A percentile compares a stretch with the other conserved stretches of the same genome.
phyloP scores from a whole-genome alignment of 1,140 invertebrate species.

The Gryon sp. region DNA sequence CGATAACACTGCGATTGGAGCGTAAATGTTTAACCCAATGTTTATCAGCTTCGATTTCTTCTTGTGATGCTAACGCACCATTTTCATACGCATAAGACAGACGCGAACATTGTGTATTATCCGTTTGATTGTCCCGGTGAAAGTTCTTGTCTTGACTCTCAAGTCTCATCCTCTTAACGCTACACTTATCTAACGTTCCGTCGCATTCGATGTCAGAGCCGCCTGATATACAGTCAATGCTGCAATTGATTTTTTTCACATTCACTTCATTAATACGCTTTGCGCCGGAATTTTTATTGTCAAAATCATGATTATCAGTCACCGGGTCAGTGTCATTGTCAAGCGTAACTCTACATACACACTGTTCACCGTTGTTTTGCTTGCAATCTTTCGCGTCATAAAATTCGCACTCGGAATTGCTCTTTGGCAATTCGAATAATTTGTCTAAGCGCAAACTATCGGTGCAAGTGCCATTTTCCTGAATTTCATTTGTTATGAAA shows the following conservation, averaged over 20 bases:
- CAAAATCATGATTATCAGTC: slow-evolving; percentile 77
- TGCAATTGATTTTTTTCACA: slow-evolving; percentile 70
- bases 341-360: background rate
- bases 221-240: slow-evolving; percentile 67
- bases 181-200: slow-evolving; percentile 73
- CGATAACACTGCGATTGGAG: slow-evolving; percentile 83
- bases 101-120: slow-evolving; percentile 64
- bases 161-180: slow-evolving; percentile 78
- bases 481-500: slow-evolving; percentile 73
- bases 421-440: slow-evolving; percentile 66
- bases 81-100: slow-evolving; percentile 68
- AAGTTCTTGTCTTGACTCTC: slow-evolving; percentile 79
- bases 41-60: slow-evolving; percentile 81
- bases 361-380: slow-evolving; percentile 84
- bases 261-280: slow-evolving; percentile 80
- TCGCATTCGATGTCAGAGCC: slow-evolving; percentile 73
- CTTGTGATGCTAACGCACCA: slow-evolving; percentile 70
- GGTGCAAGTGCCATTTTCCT: slow-evolving; percentile 56
- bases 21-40: slow-evolving; percentile 83
- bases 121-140: slow-evolving; percentile 64
- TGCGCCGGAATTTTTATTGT: slow-evolving; percentile 74
- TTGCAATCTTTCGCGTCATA: slow-evolving; percentile 81
- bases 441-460: slow-evolving; percentile 62
- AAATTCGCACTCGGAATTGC: slow-evolving; percentile 66
- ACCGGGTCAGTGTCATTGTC: slow-evolving; percentile 79